phyloP scores from a whole-genome alignment of 1,140 invertebrate genomes.

The Dendrolimus punctatus region DNA sequence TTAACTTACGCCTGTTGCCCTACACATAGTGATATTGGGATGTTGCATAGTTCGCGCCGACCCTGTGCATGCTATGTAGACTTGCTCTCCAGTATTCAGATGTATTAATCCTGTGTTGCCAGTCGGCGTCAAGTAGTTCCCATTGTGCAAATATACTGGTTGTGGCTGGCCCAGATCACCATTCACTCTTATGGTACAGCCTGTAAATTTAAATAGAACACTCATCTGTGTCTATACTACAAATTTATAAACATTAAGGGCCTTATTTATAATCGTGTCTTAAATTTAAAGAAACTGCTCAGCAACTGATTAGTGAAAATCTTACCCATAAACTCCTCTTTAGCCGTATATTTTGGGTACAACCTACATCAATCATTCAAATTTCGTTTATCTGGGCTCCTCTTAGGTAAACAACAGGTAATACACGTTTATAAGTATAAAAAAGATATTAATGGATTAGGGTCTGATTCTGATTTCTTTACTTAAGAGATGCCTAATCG shows the following conservation, averaged over 20 bases:
- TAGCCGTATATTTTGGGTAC: no score
- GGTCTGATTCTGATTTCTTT: no score
- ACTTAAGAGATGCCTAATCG: no score
- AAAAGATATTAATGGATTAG: no score
- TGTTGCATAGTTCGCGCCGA: constrained; percentile 28
- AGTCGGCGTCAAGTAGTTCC: constrained; percentile 26
- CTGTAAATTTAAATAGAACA: constrained; percentile 15
- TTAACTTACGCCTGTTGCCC: constrained; percentile 37
- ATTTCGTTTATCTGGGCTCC: no score
- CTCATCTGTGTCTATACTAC: not conserved
- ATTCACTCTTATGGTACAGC: constrained; percentile 44
- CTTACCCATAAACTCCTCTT: no score
- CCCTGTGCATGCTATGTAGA: constrained; percentile 43
- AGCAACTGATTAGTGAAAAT: not conserved
- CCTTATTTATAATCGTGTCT: no score
- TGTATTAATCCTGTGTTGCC: constrained; percentile 37
- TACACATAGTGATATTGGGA: constrained; percentile 26
- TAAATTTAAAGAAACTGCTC: no score
- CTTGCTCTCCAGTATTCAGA: constrained; percentile 31
- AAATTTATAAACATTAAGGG: no score
- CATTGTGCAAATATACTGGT: constrained; percentile 38
- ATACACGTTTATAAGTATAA: no score
- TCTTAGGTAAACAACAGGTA: no score
- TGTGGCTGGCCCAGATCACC: constrained; percentile 53
- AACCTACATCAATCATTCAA: no score